Base-by-base conservation (phyloP, 2,797 vertebrate species). In the Silurus lanzhouensis region DNA sequence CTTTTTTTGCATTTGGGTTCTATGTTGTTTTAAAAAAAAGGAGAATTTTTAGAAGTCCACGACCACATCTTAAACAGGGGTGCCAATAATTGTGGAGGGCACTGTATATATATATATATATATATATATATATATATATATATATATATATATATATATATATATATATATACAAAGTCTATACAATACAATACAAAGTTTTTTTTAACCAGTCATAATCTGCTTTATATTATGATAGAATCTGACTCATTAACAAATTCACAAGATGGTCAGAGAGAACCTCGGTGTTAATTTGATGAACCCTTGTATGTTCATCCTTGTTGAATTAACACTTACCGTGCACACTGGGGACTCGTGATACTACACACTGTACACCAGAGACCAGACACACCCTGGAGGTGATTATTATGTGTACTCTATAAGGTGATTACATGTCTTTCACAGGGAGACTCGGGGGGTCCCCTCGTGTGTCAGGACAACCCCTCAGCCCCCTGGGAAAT, bases 391-490 rank as follows among this genome's bases (percentile, higher is more conserved):
- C 20, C 10, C 15, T 58, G 63, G n/a, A n/a, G 46, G 27, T 75
- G 25, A 67, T 81, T 25, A 66, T 20, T 4, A 19, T 3, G 6
- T 22, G 44, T 14, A 48, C 6, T 20, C 46, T 81, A 19, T 81
- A 25, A 58, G 13, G 5, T 78, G 64, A 67, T 81, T 87, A 57
- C 58, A 13, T 74, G 83, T 88, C 31, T 71, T 68, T n/a, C 13
- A 87, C 88, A 96, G 95, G 95, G 95, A 27, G 95, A 95, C 90
- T 96, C 95, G 0, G 95, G 95, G 17, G 95, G 95, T 17, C 95
- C 95, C 58, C 88, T 96, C 57, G 95, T 96, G 85, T 96, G 95
- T 77, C 94, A 93, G 87, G 94, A 95, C 46, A 6, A 10, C 4
- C 58, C 87, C 7, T 25, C 22, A 2, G 55, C 61, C 31, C 87